phyloP scores from a whole-genome alignment of 2,888 invertebrate genomes.

The Octodonta nipae region DNA sequence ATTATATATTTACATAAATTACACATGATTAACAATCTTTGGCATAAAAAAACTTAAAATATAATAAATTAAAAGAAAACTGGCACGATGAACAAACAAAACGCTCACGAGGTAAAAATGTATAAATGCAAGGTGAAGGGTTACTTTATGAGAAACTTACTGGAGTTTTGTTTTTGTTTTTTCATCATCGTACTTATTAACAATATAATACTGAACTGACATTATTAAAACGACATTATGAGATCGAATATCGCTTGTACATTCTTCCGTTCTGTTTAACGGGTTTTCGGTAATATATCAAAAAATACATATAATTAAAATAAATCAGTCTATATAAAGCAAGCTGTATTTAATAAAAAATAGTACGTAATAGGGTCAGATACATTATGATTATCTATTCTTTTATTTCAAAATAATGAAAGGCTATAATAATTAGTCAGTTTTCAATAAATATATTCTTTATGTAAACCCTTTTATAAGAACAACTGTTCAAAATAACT shows the following conservation, averaged over 20 bases:
- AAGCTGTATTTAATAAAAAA: conserved; percentile 14
- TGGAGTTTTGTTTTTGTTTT: conserved; percentile 2
- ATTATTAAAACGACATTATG: conserved; percentile 18
- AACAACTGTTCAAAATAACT: no score
- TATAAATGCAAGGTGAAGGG: no score
- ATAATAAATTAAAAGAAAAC: conserved; percentile 2
- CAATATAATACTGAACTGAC: conserved; percentile 24
- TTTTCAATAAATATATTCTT: no score
- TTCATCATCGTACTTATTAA: conserved; percentile 7
- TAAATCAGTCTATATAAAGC: conserved; percentile 24
- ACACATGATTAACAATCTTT: conserved; percentile 29
- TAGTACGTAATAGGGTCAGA: conserved; percentile 6
- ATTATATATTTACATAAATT: conserved; percentile 31
- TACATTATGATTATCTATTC: no score
- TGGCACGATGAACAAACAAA: neutral
- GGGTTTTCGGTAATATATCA: no score
- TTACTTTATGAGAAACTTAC: no score
- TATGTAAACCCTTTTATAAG: no score
- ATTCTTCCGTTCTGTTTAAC: conserved; percentile 11
- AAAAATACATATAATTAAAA: conserved; percentile 17
- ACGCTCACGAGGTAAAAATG: no score
- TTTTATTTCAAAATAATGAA: neutral
- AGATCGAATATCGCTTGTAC: conserved; percentile 20
- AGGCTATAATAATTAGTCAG: neutral
- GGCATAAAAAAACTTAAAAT: conserved; percentile 22